phyloP scores from a whole-genome alignment of 2,888 invertebrate genomes.

The Melanophora roralis region DNA sequence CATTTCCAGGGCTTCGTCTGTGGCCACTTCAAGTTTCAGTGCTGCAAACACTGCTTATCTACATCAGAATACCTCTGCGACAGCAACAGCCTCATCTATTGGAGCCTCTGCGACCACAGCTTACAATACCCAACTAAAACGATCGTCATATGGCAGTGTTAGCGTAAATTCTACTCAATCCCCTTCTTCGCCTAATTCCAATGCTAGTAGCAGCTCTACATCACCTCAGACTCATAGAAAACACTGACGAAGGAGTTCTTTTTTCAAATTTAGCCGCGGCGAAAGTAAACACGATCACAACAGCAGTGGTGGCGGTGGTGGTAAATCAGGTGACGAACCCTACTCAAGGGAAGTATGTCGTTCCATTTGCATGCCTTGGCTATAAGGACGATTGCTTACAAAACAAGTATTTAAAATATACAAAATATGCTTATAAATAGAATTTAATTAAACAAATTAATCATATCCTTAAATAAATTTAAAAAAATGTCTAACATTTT shows the following conservation, averaged over 20 bases:
- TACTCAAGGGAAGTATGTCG: slow-evolving; percentile 72
- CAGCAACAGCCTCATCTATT: not conserved
- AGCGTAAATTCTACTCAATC: slow-evolving; percentile 64
- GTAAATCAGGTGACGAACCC: slow-evolving; percentile 69
- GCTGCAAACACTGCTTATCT: slow-evolving; percentile 47
- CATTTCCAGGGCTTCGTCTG: slow-evolving; percentile 72
- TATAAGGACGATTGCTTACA: slow-evolving; percentile 64
- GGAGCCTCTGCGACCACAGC: slow-evolving; percentile 10
- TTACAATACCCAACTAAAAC: slow-evolving; percentile 61
- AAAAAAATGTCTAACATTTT: slow-evolving; percentile 31
- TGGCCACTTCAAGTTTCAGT: slow-evolving; percentile 61
- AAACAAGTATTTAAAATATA: not conserved
- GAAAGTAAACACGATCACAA: slow-evolving; percentile 45
- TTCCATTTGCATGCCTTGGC: slow-evolving; percentile 76
- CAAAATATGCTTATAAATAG: slow-evolving; percentile 1
- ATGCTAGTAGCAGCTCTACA: slow-evolving; percentile 55
- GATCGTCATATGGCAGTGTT: slow-evolving; percentile 70
- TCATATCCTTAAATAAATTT: slow-evolving; percentile 10
- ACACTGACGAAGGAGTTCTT: slow-evolving; percentile 77
- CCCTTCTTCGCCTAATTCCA: slow-evolving; percentile 50
- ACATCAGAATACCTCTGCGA: slow-evolving; percentile 34
- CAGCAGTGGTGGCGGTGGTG: slow-evolving; percentile 14
- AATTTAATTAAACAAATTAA: slow-evolving; percentile 40
- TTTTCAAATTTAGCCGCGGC: slow-evolving; percentile 70
- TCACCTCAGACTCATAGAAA: slow-evolving; percentile 71